phyloP scores from a whole-genome alignment of 2,888 invertebrate genomes.

The Sarcophaga rosellei region DNA sequence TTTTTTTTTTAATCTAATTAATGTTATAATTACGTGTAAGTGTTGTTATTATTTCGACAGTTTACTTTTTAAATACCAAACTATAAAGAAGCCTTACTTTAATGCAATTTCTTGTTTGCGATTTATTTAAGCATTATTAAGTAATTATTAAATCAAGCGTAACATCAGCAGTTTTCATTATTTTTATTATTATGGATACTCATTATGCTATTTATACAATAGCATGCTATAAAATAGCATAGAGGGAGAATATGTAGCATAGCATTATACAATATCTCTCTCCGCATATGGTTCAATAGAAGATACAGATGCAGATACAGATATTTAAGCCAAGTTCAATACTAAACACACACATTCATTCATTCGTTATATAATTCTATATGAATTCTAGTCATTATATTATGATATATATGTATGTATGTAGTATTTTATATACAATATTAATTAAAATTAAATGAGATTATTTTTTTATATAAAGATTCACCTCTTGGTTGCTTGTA shows the following conservation, averaged over 20 bases:
- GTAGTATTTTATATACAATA: not conserved
- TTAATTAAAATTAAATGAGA: conserved; percentile 61
- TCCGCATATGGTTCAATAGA: not conserved
- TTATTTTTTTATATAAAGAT: conserved; percentile 70
- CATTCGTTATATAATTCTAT: not conserved
- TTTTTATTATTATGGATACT: not conserved
- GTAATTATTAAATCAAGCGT: conserved; percentile 58
- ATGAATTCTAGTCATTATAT: conserved; percentile 22
- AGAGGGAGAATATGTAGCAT: not conserved
- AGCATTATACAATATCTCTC: not conserved
- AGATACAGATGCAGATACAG: conserved; percentile 11
- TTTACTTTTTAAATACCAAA: not conserved
- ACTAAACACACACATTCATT: conserved; percentile 48
- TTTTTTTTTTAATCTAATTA: too few relatives aligned
- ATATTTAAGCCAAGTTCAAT: conserved; percentile 59
- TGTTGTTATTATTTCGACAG: conserved; percentile 18
- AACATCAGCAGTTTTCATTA: conserved; percentile 44
- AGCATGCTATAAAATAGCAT: not conserved
- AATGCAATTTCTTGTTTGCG: not conserved
- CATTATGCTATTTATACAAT: not conserved
- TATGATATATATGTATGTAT: conserved; percentile 10
- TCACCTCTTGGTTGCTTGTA: conserved; percentile 95
- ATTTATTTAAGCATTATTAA: conserved; percentile 46
- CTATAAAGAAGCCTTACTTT: conserved; percentile 23
- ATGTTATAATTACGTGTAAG: conserved; percentile 33